These are phyloP conservation scores for Akabosia matsudoensis DNA, from an alignment of 1,140 invertebrate genomes.

Conservation along the genomic window DNA sequence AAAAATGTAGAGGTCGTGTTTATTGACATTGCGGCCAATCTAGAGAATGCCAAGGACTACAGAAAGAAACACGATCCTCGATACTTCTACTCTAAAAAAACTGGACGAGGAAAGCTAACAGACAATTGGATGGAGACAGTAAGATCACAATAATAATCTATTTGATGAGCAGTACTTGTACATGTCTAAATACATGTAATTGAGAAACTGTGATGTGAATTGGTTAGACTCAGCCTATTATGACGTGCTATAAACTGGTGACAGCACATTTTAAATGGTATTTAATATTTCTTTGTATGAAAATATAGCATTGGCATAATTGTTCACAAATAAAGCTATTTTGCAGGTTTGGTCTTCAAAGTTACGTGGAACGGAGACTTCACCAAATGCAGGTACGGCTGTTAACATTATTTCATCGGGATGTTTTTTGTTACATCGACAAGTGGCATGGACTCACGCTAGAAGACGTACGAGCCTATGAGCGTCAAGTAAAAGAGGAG, in stretches of 20 bases:
- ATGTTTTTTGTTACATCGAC: conserved; percentile 62
- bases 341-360: conserved; percentile 66
- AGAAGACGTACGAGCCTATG: conserved; percentile 55
- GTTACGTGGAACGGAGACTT: conserved; percentile 59
- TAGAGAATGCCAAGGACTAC: conserved; percentile 53
- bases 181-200: neutral
- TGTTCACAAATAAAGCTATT: conserved; percentile 54
- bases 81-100: conserved; percentile 60
- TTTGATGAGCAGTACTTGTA: neutral
- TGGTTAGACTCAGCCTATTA: conserved; percentile 54
- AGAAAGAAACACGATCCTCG: conserved; percentile 59
- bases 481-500: conserved; percentile 54
- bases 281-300: neutral
- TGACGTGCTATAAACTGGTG: conserved; percentile 65
- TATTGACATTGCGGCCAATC: conserved; percentile 60
- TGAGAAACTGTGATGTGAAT: too few species aligned
- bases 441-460: conserved; percentile 54
- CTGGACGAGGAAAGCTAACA: conserved; percentile 59
- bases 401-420: conserved; percentile 60
- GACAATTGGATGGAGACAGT: conserved; percentile 52
- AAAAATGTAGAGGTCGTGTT: conserved; percentile 55
- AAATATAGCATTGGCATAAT: neutral
- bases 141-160: neutral
- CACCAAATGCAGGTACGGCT: conserved; percentile 58
- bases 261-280: conserved; percentile 36